These are phyloP conservation scores for Drosophila bunnanda DNA, from an alignment of 2,888 invertebrate species.

Conservation along the genomic window DNA sequence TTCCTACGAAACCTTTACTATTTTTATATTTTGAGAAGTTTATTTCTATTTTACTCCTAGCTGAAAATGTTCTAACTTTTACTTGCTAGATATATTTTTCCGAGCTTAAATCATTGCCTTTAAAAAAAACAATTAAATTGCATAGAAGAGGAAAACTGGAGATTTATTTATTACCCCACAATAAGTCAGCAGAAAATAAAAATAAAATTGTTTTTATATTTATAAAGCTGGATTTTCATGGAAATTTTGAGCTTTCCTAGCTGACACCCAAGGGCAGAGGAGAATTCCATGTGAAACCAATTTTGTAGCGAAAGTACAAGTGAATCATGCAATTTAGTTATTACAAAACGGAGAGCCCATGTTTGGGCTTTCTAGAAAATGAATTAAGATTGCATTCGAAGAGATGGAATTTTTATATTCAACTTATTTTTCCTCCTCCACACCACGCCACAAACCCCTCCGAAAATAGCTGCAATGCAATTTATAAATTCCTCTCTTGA, in stretches of 20 bases:
- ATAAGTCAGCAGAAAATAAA: not conserved
- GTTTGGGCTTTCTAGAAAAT: slow-evolving; percentile 6
- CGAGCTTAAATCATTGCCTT: not conserved
- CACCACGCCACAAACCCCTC: not conserved
- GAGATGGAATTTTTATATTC: slow-evolving; percentile 4
- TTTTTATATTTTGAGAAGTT: not conserved
- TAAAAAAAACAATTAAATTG: not conserved
- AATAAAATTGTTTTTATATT: not conserved
- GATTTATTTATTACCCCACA: not conserved
- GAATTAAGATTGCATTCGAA: slow-evolving; percentile 1
- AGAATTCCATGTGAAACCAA: slow-evolving; percentile 11
- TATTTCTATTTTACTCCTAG: not conserved
- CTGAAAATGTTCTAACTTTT: not conserved
- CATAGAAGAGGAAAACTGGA: not conserved
- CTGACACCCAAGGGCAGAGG: slow-evolving; percentile 6
- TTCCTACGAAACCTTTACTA: not conserved
- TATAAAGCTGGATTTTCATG: not conserved
- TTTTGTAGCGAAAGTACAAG: slow-evolving; percentile 13
- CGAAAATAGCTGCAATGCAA: slow-evolving; percentile 14
- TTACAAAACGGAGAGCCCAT: slow-evolving; percentile 7
- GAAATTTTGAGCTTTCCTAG: not conserved
- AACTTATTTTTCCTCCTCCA: slow-evolving; percentile 6
- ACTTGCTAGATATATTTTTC: not conserved
- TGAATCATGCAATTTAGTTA: slow-evolving; percentile 29
- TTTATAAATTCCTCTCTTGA: slow-evolving; percentile 21